These are phyloP conservation scores for Pseudobourletiella spinata DNA, from an alignment of 1,140 invertebrate genomes.

Conservation along the genomic window DNA sequence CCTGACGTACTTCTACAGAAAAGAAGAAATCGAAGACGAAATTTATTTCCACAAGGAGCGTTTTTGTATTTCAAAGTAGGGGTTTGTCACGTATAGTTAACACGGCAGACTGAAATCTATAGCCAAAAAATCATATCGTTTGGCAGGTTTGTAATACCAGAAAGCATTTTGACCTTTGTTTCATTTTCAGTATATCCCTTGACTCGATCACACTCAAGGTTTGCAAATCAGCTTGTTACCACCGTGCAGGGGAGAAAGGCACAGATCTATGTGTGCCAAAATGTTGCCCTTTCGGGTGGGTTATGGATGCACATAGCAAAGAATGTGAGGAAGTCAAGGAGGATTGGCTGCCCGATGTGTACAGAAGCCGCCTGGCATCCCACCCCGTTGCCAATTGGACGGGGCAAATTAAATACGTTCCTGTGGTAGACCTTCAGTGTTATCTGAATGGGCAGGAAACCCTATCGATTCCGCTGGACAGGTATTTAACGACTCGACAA, in stretches of 20 bases:
- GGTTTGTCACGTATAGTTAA: background rate
- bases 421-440: too few species aligned
- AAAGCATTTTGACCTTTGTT: too few species aligned
- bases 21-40: background rate
- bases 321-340: too few species aligned
- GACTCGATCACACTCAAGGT: background rate
- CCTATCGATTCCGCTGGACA: too few species aligned
- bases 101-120: too few species aligned
- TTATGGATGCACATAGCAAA: background rate
- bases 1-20: background rate
- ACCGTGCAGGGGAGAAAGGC: background rate
- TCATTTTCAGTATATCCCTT: background rate
- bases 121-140: background rate
- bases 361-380: too few species aligned
- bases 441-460: too few species aligned
- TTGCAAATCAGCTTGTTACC: background rate
- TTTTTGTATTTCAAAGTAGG: background rate
- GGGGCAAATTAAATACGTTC: too few species aligned
- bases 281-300: background rate
- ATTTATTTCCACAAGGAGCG: background rate
- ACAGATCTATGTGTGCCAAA: background rate
- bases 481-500: too few species aligned
- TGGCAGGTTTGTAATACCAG: background rate
- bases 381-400: too few species aligned
- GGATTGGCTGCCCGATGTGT: background rate